Evolutionary conservation across 1,140 invertebrate genomes (phyloP).

Genomic region (Drosophila arawakana): DNA sequence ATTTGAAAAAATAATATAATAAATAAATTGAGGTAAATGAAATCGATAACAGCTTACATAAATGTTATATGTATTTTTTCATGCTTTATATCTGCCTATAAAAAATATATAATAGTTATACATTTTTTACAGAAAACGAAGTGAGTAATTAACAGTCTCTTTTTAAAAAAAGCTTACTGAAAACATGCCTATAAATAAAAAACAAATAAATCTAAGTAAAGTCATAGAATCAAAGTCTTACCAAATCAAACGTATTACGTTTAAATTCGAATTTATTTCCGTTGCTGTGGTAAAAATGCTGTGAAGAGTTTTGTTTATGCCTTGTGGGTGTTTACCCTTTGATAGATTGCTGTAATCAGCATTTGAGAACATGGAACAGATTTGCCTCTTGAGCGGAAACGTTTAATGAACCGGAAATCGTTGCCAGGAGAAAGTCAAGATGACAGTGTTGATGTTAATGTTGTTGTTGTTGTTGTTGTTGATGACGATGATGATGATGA

Average conservation of each 20-base stretch:
- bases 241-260: not conserved
- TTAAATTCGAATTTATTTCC: constrained; percentile 13
- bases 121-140: no score
- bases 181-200: no score
- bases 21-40: no score
- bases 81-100: no score
- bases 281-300: constrained; percentile 15
- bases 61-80: no score
- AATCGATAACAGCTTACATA: no score
- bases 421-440: constrained; percentile 43
- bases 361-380: constrained; percentile 49
- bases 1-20: no score
- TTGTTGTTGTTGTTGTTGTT: constrained; percentile 33
- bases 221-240: no score
- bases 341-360: constrained; percentile 60
- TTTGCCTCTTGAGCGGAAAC: constrained; percentile 71
- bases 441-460: constrained; percentile 19
- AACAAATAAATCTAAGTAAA: no score
- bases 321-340: constrained; percentile 57
- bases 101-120: no score
- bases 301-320: constrained; percentile 34
- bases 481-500: constrained; percentile 40
- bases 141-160: no score
- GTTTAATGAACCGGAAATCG: constrained; percentile 80
- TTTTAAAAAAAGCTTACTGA: no score